These are phyloP conservation scores for Tinea pellionella DNA, from an alignment of 2,888 invertebrate genomes.

Conservation along the genomic window DNA sequence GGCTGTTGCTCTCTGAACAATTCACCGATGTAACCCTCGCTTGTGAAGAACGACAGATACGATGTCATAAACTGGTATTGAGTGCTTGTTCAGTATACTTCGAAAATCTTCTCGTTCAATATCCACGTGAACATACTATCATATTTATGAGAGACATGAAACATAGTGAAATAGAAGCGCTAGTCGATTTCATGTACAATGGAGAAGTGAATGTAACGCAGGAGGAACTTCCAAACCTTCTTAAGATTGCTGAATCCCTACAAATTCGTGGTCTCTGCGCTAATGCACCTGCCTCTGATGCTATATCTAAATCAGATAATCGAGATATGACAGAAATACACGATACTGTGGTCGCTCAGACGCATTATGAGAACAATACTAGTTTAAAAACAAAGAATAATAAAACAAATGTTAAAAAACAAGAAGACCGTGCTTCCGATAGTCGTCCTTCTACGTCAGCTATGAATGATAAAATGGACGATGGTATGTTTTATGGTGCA, in stretches of 20 bases:
- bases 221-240: conserved; percentile 74
- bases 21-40: conserved; percentile 83
- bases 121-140: conserved; percentile 79
- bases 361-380: neutral
- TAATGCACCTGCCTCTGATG: neutral
- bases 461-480: neutral
- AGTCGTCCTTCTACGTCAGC: neutral
- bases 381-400: neutral
- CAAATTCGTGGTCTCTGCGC: conserved; percentile 72
- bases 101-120: conserved; percentile 76
- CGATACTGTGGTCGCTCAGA: neutral
- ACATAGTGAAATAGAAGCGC: conserved; percentile 77
- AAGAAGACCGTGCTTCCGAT: neutral
- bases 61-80: conserved; percentile 80
- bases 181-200: conserved; percentile 82
- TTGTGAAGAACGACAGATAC: conserved; percentile 78
- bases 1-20: conserved; percentile 71
- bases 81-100: conserved; percentile 80
- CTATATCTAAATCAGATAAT: neutral
- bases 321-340: neutral
- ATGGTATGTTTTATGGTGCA: neutral
- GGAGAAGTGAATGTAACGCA: conserved; percentile 81
- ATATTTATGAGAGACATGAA: conserved; percentile 78
- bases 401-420: neutral
- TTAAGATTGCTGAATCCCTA: conserved; percentile 77